Evolutionary conservation across 2,797 vertebrate genomes (phyloP).

Genomic region (Spinus olivaceus): DNA sequence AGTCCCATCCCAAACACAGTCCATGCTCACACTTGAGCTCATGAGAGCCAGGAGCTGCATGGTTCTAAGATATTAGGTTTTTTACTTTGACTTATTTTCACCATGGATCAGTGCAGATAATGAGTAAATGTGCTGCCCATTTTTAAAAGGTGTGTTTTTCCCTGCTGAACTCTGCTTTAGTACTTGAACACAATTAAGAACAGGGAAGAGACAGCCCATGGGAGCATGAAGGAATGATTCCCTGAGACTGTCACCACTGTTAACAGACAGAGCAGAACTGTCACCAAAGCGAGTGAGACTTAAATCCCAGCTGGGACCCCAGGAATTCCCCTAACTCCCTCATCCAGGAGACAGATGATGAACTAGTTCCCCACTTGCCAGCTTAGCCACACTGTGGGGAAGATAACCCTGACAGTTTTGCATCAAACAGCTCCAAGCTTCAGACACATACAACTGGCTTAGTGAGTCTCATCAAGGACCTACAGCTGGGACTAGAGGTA

Average conservation of each 20-base stretch:
- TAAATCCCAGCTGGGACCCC: neutral
- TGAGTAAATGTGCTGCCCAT: neutral
- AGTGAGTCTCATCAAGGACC: neutral
- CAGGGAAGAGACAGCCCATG: neutral
- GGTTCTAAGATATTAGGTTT: rapidly evolving
- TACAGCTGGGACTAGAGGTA: neutral
- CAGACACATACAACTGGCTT: neutral
- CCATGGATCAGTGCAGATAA: neutral
- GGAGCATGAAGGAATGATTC: neutral
- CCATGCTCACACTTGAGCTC: neutral
- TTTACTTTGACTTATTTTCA: neutral
- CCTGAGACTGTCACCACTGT: neutral
- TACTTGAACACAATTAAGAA: neutral
- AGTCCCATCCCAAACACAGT: neutral
- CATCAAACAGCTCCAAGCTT: neutral
- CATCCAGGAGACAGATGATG: neutral
- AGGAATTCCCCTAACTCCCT: neutral
- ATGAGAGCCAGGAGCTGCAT: neutral
- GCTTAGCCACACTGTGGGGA: neutral
- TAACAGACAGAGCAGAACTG: neutral
- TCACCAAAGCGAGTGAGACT: neutral
- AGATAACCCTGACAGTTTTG: neutral
- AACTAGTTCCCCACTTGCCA: neutral
- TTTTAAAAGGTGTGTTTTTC: neutral
- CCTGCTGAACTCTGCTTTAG: neutral